Percentiles rank a stretch among this genome's conserved stretches.
Conservation (phyloP, 2,888 invertebrate species). For the Calephelis perditalis region DNA sequence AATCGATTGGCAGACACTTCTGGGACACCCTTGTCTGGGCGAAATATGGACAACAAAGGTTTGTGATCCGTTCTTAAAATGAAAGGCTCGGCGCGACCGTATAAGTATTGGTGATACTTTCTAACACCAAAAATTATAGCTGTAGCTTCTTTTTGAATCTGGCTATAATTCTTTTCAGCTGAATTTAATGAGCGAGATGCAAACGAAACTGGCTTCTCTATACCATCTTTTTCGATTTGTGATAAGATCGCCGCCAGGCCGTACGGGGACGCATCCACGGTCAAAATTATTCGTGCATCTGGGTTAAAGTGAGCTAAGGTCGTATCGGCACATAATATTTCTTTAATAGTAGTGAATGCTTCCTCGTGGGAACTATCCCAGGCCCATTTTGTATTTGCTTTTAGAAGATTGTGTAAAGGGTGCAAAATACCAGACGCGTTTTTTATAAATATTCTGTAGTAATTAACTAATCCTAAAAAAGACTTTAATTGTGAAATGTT, state of each 20-base stretch:
- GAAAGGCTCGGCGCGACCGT: conserved; percentile 27
- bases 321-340: conserved; percentile 12
- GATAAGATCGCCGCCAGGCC: background rate
- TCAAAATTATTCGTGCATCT: conserved; percentile 19
- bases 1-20: conserved; percentile 33
- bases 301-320: conserved; percentile 19
- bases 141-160: conserved; percentile 27
- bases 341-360: conserved; percentile 14
- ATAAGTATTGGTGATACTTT: conserved; percentile 30
- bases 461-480: too few relatives aligned
- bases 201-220: conserved; percentile 27
- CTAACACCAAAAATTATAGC: conserved; percentile 26
- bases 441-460: too few relatives aligned
- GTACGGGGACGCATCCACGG: conserved; percentile 15
- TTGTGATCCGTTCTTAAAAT: conserved; percentile 19
- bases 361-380: too few relatives aligned
- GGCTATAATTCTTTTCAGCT: conserved; percentile 15
- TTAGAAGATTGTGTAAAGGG: too few relatives aligned
- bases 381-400: too few relatives aligned
- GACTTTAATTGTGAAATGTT: too few relatives aligned
- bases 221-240: background rate
- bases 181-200: conserved; percentile 29
- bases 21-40: background rate
- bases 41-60: background rate
- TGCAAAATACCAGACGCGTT: too few relatives aligned